Evolutionary conservation across 2,113 vertebrate species (phyloP).

Genomic region (Silurus asotus): DNA sequence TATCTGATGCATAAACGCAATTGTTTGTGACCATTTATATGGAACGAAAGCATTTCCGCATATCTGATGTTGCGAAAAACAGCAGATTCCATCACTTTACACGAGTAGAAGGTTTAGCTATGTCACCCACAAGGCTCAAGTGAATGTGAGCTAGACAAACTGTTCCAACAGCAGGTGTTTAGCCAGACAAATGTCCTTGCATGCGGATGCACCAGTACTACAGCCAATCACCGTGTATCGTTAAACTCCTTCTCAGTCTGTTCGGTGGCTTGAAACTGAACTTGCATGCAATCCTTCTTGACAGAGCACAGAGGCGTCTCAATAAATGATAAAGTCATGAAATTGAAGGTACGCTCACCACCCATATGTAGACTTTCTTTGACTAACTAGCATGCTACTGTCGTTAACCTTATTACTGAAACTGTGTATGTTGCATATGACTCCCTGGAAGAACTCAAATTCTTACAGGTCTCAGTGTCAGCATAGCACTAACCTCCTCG

Average conservation of each 20-base stretch:
- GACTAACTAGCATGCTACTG: not conserved
- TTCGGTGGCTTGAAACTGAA: not conserved
- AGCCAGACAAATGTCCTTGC: not conserved
- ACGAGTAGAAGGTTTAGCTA: not conserved
- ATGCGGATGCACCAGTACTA: not conserved
- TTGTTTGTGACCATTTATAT: not conserved
- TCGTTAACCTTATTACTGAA: not conserved
- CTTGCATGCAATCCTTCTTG: not conserved
- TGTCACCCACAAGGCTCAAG: not conserved
- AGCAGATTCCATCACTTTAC: not conserved
- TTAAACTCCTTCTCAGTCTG: not conserved
- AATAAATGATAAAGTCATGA: not conserved
- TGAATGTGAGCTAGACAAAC: not conserved
- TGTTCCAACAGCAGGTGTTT: not conserved
- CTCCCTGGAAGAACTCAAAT: not conserved
- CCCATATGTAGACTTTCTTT: not conserved
- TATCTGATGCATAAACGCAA: not conserved
- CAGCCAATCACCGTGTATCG: not conserved
- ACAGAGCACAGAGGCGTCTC: not conserved
- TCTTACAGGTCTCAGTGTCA: not conserved
- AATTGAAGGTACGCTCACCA: not conserved
- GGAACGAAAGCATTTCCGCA: not conserved
- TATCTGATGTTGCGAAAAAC: not conserved
- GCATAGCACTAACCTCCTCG: not conserved
- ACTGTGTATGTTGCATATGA: not conserved